Evolutionary conservation across 1,140 invertebrate genomes (phyloP), one percentile per base, ranked within the genome.

Genomic region (Lordiphosa mommai): DNA sequence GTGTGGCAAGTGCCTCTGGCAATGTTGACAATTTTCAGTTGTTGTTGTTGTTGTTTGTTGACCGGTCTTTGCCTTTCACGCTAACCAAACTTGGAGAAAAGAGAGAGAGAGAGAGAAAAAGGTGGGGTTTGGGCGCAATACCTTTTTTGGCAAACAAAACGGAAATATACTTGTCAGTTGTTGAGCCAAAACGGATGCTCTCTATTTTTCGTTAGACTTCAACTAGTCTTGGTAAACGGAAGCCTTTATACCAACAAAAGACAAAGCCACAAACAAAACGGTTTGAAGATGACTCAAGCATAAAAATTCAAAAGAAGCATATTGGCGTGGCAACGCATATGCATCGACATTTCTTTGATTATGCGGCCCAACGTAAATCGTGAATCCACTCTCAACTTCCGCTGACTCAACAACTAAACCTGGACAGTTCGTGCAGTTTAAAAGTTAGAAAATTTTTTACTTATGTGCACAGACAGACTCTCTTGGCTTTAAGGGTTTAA

Each of bases 31-130:
- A 82, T 80, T 63, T 82, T 57, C 23, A 57, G 60, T 38, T 46
- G 48, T 33, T 36, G 61, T 40, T 33, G 61, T 23, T 59, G 48
- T 29, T 63, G 47, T 50, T 36, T 12, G 56, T 56, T 80, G 74
- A 82, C 74, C 74, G 71, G 74, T 82, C 74, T 82, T 79, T 66
- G 61, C 70, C 74, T 74, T 82, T 74, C 71, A 60, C 55, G 55
- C 50, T 59, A 36, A 44, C 7, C 63, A 66, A 67, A 66, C 23
- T 27, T 56, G 43, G 64, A 34, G 55, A 7, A 61, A 38, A 57
- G 51, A 66, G 30, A 48, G n/a, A 10, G 32, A 23, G 44, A 29
- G 6, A 34, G 34, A 17, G 47, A 5, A 13, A 48, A 13, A 68
- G 47, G 48, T 34, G 23, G 23, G 23, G 23, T 27, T 5, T 5